Evolutionary conservation across 2,888 invertebrate species (phyloP).

Genomic region (Malachius bipustulatus): DNA sequence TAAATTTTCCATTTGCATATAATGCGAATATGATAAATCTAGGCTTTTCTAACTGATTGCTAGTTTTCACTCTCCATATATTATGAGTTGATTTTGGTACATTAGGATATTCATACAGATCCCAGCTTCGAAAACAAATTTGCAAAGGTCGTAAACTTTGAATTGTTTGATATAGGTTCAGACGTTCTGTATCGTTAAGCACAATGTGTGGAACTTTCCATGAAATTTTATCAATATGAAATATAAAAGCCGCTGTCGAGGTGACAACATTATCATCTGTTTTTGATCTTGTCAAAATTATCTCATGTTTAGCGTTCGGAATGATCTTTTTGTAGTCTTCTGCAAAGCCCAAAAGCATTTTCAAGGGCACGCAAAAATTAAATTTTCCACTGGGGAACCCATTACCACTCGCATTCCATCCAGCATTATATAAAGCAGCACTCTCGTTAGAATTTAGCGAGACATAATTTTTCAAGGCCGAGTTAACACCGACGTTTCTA

Average conservation of each 20-base stretch:
- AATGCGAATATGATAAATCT: constrained; percentile 29
- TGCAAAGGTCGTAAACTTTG: constrained; percentile 12
- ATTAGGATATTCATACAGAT: constrained; percentile 30
- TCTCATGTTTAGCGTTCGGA: no score
- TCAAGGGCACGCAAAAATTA: no score
- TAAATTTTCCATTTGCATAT: constrained; percentile 25
- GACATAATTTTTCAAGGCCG: constrained; percentile 27
- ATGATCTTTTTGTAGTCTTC: no score
- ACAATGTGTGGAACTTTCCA: constrained; percentile 20
- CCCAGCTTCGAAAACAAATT: constrained; percentile 29
- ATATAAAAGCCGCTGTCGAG: constrained; percentile 8
- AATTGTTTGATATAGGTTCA: constrained; percentile 15
- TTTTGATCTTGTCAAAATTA: no score
- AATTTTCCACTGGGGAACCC: no score
- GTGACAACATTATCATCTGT: no score
- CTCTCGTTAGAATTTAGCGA: constrained; percentile 23
- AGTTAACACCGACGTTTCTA: constrained; percentile 26
- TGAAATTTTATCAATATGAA: constrained; percentile 15
- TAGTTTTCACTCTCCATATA: constrained; percentile 27
- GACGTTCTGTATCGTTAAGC: constrained; percentile 17
- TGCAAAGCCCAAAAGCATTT: no score
- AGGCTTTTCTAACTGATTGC: constrained; percentile 28
- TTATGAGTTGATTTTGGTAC: constrained; percentile 26
- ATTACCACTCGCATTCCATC: no score
- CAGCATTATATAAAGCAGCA: no score